phyloP scores from a whole-genome alignment of 2,888 invertebrate genomes.

The Brenthis ino region DNA sequence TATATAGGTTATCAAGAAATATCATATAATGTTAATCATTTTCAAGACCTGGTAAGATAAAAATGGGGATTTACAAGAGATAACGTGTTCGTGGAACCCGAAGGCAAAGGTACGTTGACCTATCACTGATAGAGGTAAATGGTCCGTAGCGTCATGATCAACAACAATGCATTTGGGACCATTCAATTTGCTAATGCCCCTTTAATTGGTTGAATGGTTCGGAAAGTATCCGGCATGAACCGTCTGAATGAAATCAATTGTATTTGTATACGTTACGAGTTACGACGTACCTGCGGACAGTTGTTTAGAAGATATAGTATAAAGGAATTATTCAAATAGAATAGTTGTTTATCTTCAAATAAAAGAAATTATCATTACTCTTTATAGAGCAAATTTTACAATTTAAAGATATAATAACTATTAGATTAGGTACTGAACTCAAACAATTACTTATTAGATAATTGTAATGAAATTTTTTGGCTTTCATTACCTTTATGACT shows the following conservation, averaged over 20 bases:
- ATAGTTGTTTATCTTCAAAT: no score
- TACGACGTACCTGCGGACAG: slow-evolving; percentile 27
- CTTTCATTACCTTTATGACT: no score
- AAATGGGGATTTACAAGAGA: slow-evolving; percentile 41
- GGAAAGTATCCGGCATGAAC: slow-evolving; percentile 49
- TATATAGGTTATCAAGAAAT: slow-evolving; percentile 12
- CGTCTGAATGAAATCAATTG: slow-evolving; percentile 46
- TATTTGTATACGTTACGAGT: slow-evolving; percentile 34
- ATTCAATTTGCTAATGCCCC: slow-evolving; percentile 77
- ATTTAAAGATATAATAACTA: no score
- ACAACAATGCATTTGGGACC: slow-evolving; percentile 69
- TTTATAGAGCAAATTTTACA: no score
- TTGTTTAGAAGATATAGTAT: slow-evolving; percentile 25
- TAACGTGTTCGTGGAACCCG: slow-evolving; percentile 46
- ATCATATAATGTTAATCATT: neutral
- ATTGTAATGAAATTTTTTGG: no score
- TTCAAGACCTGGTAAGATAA: slow-evolving; percentile 26
- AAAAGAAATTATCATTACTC: no score
- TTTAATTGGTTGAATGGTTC: slow-evolving; percentile 75
- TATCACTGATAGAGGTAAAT: slow-evolving; percentile 59
- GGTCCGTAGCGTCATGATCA: slow-evolving; percentile 63
- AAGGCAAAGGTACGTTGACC: slow-evolving; percentile 64
- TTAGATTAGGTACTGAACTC: no score
- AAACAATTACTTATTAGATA: no score
- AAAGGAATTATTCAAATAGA: no score